Percentiles rank a stretch among this genome's conserved stretches.
These are phyloP conservation scores for Xestia sexstrigata DNA, from an alignment of 2,888 invertebrate species.

Conservation along the genomic window DNA sequence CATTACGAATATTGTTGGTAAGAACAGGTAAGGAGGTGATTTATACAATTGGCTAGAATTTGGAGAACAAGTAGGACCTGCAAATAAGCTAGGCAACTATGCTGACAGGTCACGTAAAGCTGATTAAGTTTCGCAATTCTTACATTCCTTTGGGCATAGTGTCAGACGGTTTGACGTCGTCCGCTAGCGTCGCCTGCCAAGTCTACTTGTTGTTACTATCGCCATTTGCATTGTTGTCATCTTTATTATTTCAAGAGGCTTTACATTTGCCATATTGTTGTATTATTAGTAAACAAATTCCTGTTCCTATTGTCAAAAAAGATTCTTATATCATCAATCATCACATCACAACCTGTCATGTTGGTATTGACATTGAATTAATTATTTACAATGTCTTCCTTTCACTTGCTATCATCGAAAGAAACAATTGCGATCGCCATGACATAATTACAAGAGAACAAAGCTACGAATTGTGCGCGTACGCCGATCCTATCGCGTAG, in stretches of 20 bases:
- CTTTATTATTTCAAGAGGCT: conserved; percentile 27
- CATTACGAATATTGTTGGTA: conserved; percentile 48
- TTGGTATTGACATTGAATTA: conserved; percentile 55
- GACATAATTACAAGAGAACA: conserved; percentile 65
- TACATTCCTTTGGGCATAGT: conserved; percentile 38
- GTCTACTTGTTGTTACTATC: conserved; percentile 12
- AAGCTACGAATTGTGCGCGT: conserved; percentile 48
- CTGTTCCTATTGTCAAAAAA: not conserved
- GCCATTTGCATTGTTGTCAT: conserved; percentile 33
- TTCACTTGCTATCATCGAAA: conserved; percentile 46
- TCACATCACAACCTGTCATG: conserved; percentile 21
- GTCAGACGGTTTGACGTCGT: conserved; percentile 55
- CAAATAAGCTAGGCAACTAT: conserved; percentile 18
- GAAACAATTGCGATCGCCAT: conserved; percentile 62
- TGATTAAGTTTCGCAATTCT: conserved; percentile 42
- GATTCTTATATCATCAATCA: conserved; percentile 14
- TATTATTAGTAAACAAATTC: conserved; percentile 19
- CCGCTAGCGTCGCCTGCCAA: conserved; percentile 24
- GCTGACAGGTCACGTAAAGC: conserved; percentile 55
- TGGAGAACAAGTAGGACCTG: conserved; percentile 43
- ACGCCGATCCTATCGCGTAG: conserved; percentile 53
- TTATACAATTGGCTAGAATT: conserved; percentile 61
- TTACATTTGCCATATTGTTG: conserved; percentile 5
- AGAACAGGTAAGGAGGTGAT: conserved; percentile 60
- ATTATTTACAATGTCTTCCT: conserved; percentile 50